A percentile compares a stretch with the other conserved stretches of the same genome.
These are phyloP conservation scores for Acanthopagrus latus DNA, from an alignment of 2,797 vertebrate species.

Conservation along the genomic window DNA sequence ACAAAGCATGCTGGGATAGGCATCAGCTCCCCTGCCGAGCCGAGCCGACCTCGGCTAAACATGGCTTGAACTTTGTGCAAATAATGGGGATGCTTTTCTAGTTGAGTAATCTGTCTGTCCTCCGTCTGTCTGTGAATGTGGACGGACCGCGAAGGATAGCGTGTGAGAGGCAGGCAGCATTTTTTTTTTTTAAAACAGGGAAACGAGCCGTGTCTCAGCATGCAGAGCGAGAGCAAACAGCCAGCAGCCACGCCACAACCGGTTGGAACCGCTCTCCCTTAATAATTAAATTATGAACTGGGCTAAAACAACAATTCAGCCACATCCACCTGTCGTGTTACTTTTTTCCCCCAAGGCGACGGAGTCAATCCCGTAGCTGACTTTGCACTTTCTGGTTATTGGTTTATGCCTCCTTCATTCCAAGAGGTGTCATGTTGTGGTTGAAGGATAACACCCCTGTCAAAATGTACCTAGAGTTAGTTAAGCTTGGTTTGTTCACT, in stretches of 20 bases:
- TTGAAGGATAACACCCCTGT: not conserved
- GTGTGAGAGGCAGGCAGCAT: conserved; percentile 7
- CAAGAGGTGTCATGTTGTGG: not conserved
- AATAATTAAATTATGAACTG: conserved; percentile 79
- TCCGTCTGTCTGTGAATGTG: conserved; percentile 15
- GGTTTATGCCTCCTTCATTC: conserved; percentile 32
- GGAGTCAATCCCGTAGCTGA: not conserved
- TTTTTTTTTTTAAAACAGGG: conserved; percentile 18
- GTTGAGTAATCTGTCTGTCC: not conserved
- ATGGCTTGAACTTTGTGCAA: conserved; percentile 14
- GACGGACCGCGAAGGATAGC: conserved; percentile 1
- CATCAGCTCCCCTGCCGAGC: not conserved
- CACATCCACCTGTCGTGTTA: not conserved
- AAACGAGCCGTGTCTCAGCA: conserved; percentile 49
- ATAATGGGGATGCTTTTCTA: not conserved
- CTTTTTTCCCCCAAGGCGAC: not conserved
- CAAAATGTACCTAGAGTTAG: not conserved
- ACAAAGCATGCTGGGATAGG: not conserved
- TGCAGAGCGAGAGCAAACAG: conserved; percentile 50
- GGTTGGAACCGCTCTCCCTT: conserved; percentile 81
- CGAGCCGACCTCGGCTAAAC: not conserved
- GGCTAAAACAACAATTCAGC: conserved; percentile 47
- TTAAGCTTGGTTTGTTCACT: not conserved
- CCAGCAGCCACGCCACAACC: conserved; percentile 70
- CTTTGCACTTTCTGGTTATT: conserved; percentile 44